Evolutionary conservation across 2,888 invertebrate species (phyloP), one percentile per base, ranked within the genome.

Genomic region (Axea sp.): DNA sequence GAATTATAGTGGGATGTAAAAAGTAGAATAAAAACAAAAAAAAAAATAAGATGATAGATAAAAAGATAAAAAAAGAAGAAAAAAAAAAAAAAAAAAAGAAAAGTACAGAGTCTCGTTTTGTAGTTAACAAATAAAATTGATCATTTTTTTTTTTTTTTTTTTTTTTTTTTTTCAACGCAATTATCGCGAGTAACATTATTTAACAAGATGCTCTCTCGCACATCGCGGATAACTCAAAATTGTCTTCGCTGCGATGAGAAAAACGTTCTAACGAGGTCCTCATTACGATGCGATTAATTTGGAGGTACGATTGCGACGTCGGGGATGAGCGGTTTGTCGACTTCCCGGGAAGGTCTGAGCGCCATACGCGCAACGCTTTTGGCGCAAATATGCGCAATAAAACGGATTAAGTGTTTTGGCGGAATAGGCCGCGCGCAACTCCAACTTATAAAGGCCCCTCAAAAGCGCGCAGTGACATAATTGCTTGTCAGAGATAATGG

Each of bases 381-480:
- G 28, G 53, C 53, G 12, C 39, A 30, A 57, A 57, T 15, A 28
- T 17, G 12, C 57, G 57, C 57, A 22, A 35, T 35, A 43, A 55
- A 41, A 35, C 15, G 22, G 35, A 24, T 39, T 28, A 35, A 67
- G 49, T 24, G 55, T 35, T 53, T 39, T 47, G 37, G 1, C 47
- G 30, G 11, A 55, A 65, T 47, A 26, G 53, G 45, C 24, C 43
- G 17, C 4, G 31, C 15, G 24, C 26, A 30, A 26, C 2, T 8
- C 24, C 11, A 12, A 51, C 14, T 26, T 12, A n/a, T 26, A 30
- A 39, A 26, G 41, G 14, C 41, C 57, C 11, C 33, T 49, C 49
- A 49, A 49, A 57, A 55, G 47, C 47, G 49, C 45, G 9, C 28
- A 24, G 49, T 51, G 68, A 68, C 68, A 59, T 59, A 68, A 68